These are phyloP conservation scores for Hirundo rustica DNA, from an alignment of 2,797 vertebrate species.

Conservation along the genomic window DNA sequence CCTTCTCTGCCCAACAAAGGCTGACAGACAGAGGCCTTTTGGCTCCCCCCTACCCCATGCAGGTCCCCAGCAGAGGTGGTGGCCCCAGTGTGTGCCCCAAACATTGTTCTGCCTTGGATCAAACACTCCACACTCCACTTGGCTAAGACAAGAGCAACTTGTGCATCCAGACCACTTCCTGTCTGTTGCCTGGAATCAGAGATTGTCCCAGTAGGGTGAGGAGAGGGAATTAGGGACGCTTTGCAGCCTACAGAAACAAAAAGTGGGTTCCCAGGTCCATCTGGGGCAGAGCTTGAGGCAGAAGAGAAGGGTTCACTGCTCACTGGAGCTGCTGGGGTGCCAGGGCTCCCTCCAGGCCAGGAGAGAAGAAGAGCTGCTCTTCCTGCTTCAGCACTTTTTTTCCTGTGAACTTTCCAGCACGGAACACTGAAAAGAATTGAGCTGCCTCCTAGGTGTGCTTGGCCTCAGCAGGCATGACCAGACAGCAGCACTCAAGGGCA, in stretches of 20 bases:
- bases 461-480: neutral
- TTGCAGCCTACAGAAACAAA: neutral
- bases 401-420: neutral
- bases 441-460: too few species aligned
- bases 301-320: neutral
- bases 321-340: neutral
- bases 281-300: neutral
- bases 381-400: neutral
- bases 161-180: neutral
- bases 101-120: neutral
- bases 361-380: neutral
- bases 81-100: neutral
- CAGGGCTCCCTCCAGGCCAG: neutral
- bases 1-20: neutral
- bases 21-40: neutral
- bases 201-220: neutral
- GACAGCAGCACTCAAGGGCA: neutral
- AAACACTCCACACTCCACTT: neutral
- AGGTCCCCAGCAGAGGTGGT: fast-evolving
- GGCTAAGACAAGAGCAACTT: neutral
- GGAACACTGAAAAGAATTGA: neutral
- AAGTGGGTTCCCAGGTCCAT: neutral
- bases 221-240: neutral
- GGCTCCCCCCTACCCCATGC: fast-evolving
- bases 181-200: neutral